These are phyloP conservation scores for Matsumurasca onukii DNA, from an alignment of 1,140 invertebrate species.

Conservation along the genomic window DNA sequence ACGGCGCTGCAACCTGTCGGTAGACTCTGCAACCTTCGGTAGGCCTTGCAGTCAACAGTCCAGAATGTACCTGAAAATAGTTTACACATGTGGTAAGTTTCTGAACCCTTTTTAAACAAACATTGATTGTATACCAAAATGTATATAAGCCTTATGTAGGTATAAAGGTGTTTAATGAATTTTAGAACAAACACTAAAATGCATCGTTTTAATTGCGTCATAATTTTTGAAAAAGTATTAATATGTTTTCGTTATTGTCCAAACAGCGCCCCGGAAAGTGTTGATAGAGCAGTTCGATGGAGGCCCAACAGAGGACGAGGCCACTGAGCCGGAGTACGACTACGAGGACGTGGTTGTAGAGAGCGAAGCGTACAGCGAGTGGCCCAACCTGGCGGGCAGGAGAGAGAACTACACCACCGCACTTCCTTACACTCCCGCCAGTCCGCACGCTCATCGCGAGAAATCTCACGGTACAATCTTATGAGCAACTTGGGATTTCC, in stretches of 20 bases:
- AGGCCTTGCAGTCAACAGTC: conserved; percentile 80
- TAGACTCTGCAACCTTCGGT: conserved; percentile 82
- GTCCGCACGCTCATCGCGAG: conserved; percentile 19
- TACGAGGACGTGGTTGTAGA: conserved; percentile 52
- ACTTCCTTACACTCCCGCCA: conserved; percentile 1
- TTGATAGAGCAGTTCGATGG: conserved; percentile 75
- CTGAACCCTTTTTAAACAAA: no score
- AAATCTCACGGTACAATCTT: conserved; percentile 1
- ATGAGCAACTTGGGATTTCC: no score
- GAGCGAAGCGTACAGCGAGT: conserved; percentile 19
- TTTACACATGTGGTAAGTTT: conserved; percentile 95
- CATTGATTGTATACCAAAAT: no score
- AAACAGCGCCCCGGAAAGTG: conserved; percentile 79
- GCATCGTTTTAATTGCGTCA: no score
- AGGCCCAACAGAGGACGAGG: conserved; percentile 66
- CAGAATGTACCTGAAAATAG: conserved; percentile 86
- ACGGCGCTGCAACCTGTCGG: conserved; percentile 75
- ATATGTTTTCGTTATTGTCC: no score
- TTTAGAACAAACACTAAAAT: no score
- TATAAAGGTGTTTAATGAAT: no score
- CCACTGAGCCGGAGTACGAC: conserved; percentile 51
- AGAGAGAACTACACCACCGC: conserved; percentile 16
- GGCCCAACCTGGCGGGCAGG: conserved; percentile 21
- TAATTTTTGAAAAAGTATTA: no score
- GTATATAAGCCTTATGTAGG: no score